A percentile compares a stretch with the other conserved stretches of the same genome.
These are phyloP conservation scores for Lepidostoma basale DNA, from an alignment of 1,140 invertebrate species.

Conservation along the genomic window DNA sequence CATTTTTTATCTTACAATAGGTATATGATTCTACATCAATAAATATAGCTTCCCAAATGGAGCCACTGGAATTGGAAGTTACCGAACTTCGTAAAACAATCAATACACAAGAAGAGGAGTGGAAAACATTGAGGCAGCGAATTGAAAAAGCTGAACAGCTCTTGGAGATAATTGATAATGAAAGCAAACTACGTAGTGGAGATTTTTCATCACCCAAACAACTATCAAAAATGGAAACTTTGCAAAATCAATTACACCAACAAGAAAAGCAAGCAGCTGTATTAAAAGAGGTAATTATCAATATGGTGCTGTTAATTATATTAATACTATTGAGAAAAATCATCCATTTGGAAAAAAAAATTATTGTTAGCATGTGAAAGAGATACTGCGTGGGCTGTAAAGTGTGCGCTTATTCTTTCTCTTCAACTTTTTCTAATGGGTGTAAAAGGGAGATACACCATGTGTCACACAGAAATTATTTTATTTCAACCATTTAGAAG, in stretches of 20 bases:
- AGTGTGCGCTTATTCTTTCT: too few species aligned
- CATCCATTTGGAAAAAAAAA: too few species aligned
- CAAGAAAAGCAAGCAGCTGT: conserved; percentile 54
- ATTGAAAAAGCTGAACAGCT: conserved; percentile 61
- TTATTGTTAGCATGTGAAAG: too few species aligned
- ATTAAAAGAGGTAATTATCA: conserved; percentile 54
- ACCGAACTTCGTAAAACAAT: conserved; percentile 55
- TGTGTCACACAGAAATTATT: too few species aligned
- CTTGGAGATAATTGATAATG: conserved; percentile 59
- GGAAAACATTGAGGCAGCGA: conserved; percentile 60
- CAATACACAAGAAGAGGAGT: conserved; percentile 59
- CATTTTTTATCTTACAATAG: too few species aligned
- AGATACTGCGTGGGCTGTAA: too few species aligned
- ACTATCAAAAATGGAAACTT: conserved; percentile 57
- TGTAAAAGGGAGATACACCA: too few species aligned
- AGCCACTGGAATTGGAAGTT: conserved; percentile 57
- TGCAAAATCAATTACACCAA: conserved; percentile 55
- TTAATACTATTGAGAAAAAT: neutral
- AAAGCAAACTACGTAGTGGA: conserved; percentile 56
- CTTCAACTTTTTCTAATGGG: too few species aligned
- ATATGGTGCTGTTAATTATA: neutral
- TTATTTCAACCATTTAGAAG: too few species aligned
- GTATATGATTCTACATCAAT: conserved; percentile 59
- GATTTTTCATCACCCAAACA: conserved; percentile 51
- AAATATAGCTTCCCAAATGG: conserved; percentile 60